A percentile compares a stretch with the other conserved stretches of the same genome.
Conservation (phyloP, 2,888 invertebrate species). For the Oligia fasciuncula region DNA sequence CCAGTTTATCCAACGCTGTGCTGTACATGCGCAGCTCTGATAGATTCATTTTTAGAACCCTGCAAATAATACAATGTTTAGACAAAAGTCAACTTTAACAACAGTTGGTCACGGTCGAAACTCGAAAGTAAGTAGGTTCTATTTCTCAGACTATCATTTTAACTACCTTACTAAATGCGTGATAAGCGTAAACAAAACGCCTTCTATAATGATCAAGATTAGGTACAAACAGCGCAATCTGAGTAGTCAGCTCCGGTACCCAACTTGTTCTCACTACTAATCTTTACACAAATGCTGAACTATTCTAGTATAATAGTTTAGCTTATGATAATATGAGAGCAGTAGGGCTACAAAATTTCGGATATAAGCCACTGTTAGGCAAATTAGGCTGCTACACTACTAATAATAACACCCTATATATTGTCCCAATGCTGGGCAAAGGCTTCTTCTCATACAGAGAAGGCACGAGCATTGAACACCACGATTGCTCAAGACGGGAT, state of each 20-base stretch:
- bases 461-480: too few species aligned
- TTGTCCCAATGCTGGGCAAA: too few species aligned
- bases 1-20: constrained; percentile 87
- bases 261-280: neutral
- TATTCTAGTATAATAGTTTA: neutral
- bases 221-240: neutral
- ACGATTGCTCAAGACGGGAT: too few species aligned
- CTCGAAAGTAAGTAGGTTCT: neutral
- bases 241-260: neutral
- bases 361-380: too few species aligned
- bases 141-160: neutral
- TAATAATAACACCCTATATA: too few species aligned
- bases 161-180: neutral
- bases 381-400: too few species aligned
- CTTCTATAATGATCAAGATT: neutral
- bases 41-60: constrained; percentile 92
- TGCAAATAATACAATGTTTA: constrained; percentile 65
- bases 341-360: too few species aligned
- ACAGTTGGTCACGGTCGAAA: neutral
- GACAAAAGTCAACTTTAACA: neutral
- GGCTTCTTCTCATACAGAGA: too few species aligned
- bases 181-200: neutral
- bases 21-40: constrained; percentile 92
- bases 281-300: neutral
- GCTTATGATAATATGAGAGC: neutral